These are phyloP conservation scores for Megalopta genalis DNA, from an alignment of 1,140 invertebrate genomes.

Conservation along the genomic window DNA sequence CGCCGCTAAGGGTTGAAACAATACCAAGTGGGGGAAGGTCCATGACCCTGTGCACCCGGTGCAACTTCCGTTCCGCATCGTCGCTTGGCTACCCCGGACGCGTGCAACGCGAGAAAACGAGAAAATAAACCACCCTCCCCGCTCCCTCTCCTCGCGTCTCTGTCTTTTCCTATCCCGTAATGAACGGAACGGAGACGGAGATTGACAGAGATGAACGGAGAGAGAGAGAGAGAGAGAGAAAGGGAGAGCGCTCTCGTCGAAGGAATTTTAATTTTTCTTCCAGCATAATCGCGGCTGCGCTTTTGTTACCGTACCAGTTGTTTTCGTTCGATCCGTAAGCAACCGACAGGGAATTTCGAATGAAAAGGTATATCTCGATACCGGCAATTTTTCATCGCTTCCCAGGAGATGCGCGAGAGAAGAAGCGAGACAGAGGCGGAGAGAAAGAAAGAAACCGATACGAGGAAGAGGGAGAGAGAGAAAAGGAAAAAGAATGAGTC, in stretches of 20 bases:
- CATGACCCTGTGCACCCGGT: slow-evolving; percentile 50
- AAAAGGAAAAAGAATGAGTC: too few species aligned
- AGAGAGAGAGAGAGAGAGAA: neutral
- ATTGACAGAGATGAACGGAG: too few species aligned
- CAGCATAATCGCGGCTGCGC: neutral
- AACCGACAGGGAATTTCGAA: slow-evolving; percentile 1
- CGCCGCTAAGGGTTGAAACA: slow-evolving; percentile 26
- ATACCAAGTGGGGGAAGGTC: slow-evolving; percentile 46
- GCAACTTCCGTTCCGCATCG: slow-evolving; percentile 43
- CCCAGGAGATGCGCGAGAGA: too few species aligned
- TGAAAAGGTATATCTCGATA: neutral
- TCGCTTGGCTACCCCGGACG: slow-evolving; percentile 26
- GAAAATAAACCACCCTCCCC: slow-evolving; percentile 12
- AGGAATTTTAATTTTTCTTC: slow-evolving; percentile 17
- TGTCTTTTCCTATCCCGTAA: too few species aligned
- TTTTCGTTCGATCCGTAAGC: slow-evolving; percentile 3
- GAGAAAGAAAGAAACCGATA: too few species aligned
- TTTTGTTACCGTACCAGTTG: neutral
- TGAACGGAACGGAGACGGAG: too few species aligned
- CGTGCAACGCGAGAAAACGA: neutral
- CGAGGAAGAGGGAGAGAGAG: too few species aligned
- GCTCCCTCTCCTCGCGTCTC: too few species aligned
- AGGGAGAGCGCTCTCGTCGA: neutral
- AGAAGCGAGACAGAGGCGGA: too few species aligned
- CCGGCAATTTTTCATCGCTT: neutral